Percentiles rank a stretch among this genome's conserved stretches.
These are phyloP conservation scores for Chaenogobius annularis DNA, from an alignment of 2,113 vertebrate species.

Conservation along the genomic window DNA sequence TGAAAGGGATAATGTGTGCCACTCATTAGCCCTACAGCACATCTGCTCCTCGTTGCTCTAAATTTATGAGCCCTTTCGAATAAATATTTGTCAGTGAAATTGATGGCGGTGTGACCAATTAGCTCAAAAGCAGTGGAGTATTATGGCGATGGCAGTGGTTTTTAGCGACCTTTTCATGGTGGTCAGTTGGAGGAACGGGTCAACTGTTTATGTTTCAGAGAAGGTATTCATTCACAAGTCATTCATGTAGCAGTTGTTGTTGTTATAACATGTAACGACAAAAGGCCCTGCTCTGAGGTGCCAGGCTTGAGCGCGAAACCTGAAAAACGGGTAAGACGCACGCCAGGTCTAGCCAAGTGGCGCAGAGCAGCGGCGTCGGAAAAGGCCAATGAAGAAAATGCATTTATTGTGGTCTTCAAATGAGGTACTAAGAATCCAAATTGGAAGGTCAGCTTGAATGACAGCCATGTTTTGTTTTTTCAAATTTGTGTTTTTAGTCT, in stretches of 20 bases:
- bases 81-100: slow-evolving; percentile 24
- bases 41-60: background rate
- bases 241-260: too few relatives aligned
- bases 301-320: too few relatives aligned
- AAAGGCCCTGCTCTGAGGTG: too few relatives aligned
- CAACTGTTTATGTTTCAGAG: too few relatives aligned
- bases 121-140: slow-evolving; percentile 19
- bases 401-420: background rate
- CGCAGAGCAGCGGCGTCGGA: background rate
- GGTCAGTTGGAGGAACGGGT: background rate
- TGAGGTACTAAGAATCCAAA: background rate
- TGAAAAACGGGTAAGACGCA: too few relatives aligned
- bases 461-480: too few relatives aligned
- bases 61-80: background rate
- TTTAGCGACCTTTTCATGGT: background rate
- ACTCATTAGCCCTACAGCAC: background rate
- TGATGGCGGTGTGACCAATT: slow-evolving; percentile 22
- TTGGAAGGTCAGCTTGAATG: too few relatives aligned
- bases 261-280: too few relatives aligned
- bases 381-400: background rate
- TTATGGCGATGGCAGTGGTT: slow-evolving; percentile 21
- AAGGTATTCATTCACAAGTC: too few relatives aligned
- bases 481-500: too few relatives aligned
- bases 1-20: background rate
- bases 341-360: too few relatives aligned